Evolutionary conservation across 92 coral and sea anemone genomes (phyloP).

Genomic region (Phenganax stokvisi): DNA sequence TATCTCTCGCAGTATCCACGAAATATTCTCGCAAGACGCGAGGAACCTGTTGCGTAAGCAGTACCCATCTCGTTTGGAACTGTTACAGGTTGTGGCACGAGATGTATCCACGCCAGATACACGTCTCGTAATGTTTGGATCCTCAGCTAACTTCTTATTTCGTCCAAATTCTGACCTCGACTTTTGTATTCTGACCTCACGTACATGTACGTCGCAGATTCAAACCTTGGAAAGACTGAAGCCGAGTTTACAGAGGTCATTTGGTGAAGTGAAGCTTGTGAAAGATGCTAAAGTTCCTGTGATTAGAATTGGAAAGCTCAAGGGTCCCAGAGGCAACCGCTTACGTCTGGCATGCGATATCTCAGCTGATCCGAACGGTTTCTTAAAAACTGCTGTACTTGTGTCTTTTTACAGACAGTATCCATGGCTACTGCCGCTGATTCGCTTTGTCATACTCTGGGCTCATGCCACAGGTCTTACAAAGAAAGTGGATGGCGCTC

Average conservation of each 20-base stretch:
- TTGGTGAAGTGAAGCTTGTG: constrained; percentile 31
- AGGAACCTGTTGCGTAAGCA: neutral
- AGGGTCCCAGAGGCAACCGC: constrained; percentile 10
- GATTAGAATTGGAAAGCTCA: constrained; percentile 19
- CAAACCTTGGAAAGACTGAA: constrained; percentile 42
- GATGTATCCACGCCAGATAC: constrained; percentile 29
- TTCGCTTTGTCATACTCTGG: constrained; percentile 73
- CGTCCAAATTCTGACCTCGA: constrained; percentile 89
- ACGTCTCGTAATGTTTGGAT: constrained; percentile 74
- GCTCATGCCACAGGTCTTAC: constrained; percentile 73
- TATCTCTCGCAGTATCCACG: constrained; percentile 15
- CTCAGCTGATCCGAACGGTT: constrained; percentile 42
- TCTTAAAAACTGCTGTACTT: constrained; percentile 49
- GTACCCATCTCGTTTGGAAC: constrained; percentile 19
- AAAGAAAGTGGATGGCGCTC: constrained; percentile 41
- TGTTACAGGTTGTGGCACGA: constrained; percentile 12
- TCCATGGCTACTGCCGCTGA: constrained; percentile 67
- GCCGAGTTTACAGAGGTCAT: constrained; percentile 31
- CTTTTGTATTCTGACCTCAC: constrained; percentile 55
- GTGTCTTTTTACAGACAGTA: constrained; percentile 55
- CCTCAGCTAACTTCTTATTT: constrained; percentile 81
- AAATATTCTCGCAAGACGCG: constrained; percentile 12
- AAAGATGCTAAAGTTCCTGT: constrained; percentile 53
- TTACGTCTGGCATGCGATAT: constrained; percentile 58
- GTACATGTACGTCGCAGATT: constrained; percentile 39